Conservation (phyloP, 2,888 invertebrate species). For the Machimus rusticus region DNA sequence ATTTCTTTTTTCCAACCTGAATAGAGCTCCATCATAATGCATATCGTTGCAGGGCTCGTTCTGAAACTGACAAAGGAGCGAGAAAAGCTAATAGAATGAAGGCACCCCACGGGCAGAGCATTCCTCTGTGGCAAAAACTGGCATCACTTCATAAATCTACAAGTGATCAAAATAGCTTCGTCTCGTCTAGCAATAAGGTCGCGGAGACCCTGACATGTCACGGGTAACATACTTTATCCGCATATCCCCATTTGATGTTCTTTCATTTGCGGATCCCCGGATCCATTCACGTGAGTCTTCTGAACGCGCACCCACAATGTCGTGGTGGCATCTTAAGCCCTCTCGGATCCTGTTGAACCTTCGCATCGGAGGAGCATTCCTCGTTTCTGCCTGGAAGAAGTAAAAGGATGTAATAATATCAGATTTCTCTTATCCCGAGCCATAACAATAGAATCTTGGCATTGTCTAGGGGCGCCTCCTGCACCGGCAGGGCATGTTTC, state of each 20-base stretch:
- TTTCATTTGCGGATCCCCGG: background rate
- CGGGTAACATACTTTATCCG: constrained; percentile 20
- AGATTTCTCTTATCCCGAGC: constrained; percentile 30
- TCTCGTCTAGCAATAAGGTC: constrained; percentile 16
- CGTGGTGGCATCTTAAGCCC: constrained; percentile 31
- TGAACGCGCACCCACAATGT: constrained; percentile 26
- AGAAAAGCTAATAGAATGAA: background rate
- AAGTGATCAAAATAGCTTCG: constrained; percentile 21
- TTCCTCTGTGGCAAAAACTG: background rate
- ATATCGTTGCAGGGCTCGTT: background rate
- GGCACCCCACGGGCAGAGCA: background rate
- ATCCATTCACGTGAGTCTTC: background rate
- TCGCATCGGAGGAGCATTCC: background rate
- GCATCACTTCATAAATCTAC: constrained; percentile 26
- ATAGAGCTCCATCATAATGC: background rate
- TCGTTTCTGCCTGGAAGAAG: constrained; percentile 11
- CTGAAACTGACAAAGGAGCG: background rate
- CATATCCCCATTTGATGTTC: constrained; percentile 27
- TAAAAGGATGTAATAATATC: constrained; percentile 34
- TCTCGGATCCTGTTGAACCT: constrained; percentile 25
- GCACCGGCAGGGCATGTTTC: background rate
- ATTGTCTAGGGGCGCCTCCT: constrained; percentile 24
- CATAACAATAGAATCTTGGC: constrained; percentile 28
- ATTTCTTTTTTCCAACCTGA: background rate
- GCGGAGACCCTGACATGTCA: constrained; percentile 3